Evolutionary conservation across 2,797 vertebrate species (phyloP).

Genomic region (Sebastolobus altivelis): DNA sequence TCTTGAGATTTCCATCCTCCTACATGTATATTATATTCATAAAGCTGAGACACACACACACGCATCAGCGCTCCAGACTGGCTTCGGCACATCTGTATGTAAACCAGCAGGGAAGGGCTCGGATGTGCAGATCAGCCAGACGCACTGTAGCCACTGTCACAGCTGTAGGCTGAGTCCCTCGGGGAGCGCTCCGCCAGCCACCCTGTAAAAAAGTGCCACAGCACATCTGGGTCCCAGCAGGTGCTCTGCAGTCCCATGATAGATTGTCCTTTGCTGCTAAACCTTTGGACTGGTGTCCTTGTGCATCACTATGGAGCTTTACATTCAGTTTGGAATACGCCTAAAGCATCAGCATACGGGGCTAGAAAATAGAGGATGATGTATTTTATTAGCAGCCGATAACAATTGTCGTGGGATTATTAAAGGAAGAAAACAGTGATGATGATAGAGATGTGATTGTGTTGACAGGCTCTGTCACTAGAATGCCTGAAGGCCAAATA

Average conservation of each 20-base stretch:
- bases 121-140: conserved; percentile 66
- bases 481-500: conserved; percentile 3
- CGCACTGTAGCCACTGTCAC: conserved; percentile 68
- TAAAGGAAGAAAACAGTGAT: background rate
- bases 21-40: conserved; percentile 55
- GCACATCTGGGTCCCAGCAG: conserved; percentile 88
- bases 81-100: conserved; percentile 68
- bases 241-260: conserved; percentile 83
- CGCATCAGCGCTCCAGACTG: conserved; percentile 37
- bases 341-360: conserved; percentile 10
- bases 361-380: background rate
- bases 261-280: conserved; percentile 79
- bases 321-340: conserved; percentile 43
- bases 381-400: background rate
- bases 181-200: conserved; percentile 79
- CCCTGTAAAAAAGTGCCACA: conserved; percentile 81
- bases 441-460: background rate
- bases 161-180: conserved; percentile 78
- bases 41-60: conserved; percentile 41
- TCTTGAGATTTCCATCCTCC: conserved; percentile 49
- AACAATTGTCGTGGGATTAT: background rate
- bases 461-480: background rate
- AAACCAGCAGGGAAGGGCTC: conserved; percentile 60
- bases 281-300: conserved; percentile 77
- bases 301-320: conserved; percentile 48